These are phyloP conservation scores for Xylocopa sonorina DNA, from an alignment of 1,140 invertebrate species.

Conservation along the genomic window DNA sequence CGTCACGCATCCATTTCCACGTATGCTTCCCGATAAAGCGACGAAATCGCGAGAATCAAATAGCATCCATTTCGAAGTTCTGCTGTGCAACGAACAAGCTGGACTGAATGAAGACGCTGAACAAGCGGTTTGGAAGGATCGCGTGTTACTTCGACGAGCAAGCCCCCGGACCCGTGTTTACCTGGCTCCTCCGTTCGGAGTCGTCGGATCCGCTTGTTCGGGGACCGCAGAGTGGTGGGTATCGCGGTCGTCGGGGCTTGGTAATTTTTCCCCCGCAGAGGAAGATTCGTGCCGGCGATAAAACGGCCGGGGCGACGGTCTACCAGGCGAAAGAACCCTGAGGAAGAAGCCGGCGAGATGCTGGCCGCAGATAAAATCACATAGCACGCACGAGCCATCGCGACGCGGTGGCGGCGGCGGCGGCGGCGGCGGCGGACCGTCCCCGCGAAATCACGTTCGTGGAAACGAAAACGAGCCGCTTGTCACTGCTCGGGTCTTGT, in stretches of 20 bases:
- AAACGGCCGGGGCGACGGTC: not conserved
- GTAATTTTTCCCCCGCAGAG: constrained; percentile 9
- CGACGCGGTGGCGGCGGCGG: too few species aligned
- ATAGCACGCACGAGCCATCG: too few species aligned
- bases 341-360: not conserved
- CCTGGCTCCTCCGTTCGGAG: not conserved
- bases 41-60: too few species aligned
- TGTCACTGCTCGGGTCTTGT: constrained; percentile 34
- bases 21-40: too few species aligned
- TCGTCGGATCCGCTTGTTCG: not conserved
- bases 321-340: not conserved
- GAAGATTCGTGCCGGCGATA: constrained; percentile 40
- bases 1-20: too few species aligned
- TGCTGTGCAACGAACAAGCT: too few species aligned
- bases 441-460: constrained; percentile 45
- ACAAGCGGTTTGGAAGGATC: not conserved
- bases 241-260: not conserved
- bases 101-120: not conserved
- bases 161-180: constrained; percentile 14
- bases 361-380: not conserved
- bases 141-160: not conserved
- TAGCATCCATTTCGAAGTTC: too few species aligned
- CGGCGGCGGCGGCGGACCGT: too few species aligned
- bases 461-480: constrained; percentile 49
- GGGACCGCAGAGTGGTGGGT: too few species aligned